Conservation (phyloP, 2,113 vertebrate genomes). For the Phrynosoma platyrhinos region DNA sequence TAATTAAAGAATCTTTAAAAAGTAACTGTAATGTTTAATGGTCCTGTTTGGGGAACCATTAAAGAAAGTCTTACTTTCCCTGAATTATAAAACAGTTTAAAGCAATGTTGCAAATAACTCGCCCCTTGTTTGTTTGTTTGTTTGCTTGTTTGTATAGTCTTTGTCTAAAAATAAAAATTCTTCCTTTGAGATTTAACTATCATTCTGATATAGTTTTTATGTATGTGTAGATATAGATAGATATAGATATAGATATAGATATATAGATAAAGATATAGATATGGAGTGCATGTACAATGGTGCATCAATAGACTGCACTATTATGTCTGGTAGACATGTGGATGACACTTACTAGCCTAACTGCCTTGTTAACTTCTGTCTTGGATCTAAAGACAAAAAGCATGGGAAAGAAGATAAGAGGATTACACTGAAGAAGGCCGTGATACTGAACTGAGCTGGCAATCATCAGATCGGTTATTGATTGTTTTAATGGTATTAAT, state of each 20-base stretch:
- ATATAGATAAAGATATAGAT: too few relatives aligned
- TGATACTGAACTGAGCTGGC: too few relatives aligned
- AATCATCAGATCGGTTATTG: too few relatives aligned
- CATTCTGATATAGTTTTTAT: not conserved
- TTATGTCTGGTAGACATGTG: not conserved
- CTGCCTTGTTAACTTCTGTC: not conserved
- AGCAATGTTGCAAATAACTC: not conserved
- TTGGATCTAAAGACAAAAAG: not conserved
- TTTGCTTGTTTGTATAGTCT: not conserved
- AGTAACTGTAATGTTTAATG: not conserved
- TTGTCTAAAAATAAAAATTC: not conserved
- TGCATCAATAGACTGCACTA: not conserved
- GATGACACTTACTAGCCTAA: not conserved
- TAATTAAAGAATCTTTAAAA: not conserved
- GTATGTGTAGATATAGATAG: too few relatives aligned
- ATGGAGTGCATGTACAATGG: too few relatives aligned
- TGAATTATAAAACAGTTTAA: not conserved
- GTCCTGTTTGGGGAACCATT: not conserved
- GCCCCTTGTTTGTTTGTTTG: not conserved
- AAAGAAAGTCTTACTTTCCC: not conserved
- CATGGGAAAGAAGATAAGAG: not conserved
- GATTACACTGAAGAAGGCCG: too few relatives aligned
- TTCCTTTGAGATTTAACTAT: not conserved
- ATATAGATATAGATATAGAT: too few relatives aligned
- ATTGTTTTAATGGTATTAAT: too few relatives aligned